phyloP scores from a whole-genome alignment of 2,888 invertebrate genomes.

The Pecten maximus region DNA sequence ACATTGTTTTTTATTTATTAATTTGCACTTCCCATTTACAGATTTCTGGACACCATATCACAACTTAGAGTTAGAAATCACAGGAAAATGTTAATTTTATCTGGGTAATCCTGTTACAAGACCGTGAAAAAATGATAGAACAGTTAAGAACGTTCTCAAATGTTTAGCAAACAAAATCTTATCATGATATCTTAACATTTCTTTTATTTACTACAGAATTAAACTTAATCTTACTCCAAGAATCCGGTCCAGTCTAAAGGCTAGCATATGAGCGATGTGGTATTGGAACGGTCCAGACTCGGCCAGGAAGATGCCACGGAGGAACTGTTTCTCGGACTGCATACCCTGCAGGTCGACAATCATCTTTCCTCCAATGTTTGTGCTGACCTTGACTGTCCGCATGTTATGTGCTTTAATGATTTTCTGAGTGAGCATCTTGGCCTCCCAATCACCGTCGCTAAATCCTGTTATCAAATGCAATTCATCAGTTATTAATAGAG shows the following conservation, averaged over 20 bases:
- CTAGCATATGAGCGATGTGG: constrained; percentile 69
- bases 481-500: no score
- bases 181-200: no score
- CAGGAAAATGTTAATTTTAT: no score
- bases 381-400: constrained; percentile 51
- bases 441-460: constrained; percentile 67
- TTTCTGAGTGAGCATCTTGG: constrained; percentile 57
- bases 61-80: background rate
- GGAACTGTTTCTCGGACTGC: constrained; percentile 50
- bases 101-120: no score
- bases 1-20: no score
- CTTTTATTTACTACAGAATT: no score
- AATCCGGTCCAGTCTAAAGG: constrained; percentile 73
- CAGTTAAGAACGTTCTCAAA: no score
- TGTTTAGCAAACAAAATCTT: no score
- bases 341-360: constrained; percentile 58
- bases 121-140: no score
- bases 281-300: constrained; percentile 68
- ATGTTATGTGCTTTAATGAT: constrained; percentile 57
- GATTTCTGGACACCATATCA: background rate
- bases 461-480: no score
- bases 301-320: constrained; percentile 67
- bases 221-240: constrained; percentile 71
- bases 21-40: no score
- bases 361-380: constrained; percentile 62